Evolutionary conservation across 2,113 vertebrate genomes (phyloP).

Genomic region (Motacilla alba): DNA sequence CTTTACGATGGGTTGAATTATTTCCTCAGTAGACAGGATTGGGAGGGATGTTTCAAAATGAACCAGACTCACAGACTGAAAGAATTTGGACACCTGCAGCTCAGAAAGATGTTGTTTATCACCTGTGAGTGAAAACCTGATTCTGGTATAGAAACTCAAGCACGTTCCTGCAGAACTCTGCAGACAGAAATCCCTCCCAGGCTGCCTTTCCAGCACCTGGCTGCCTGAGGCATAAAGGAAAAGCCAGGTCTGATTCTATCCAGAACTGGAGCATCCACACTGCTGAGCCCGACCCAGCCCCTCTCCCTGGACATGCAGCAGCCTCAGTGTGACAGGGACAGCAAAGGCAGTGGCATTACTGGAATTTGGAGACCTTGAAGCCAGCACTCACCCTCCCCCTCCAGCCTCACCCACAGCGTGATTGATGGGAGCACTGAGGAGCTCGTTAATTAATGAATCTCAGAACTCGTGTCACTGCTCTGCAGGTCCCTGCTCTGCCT

Average conservation of each 20-base stretch:
- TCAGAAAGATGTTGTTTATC: background rate
- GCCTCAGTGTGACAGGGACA: background rate
- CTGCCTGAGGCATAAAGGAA: background rate
- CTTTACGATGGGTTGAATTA: background rate
- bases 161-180: background rate
- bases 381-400: background rate
- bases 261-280: accelerated
- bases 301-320: background rate
- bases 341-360: background rate
- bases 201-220: background rate
- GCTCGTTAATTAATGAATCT: background rate
- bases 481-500: background rate
- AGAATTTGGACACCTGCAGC: background rate
- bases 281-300: background rate
- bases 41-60: background rate
- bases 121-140: background rate
- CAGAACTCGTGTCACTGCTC: background rate
- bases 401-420: accelerated
- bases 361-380: background rate
- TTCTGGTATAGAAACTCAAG: background rate
- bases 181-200: background rate
- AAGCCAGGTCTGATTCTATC: background rate
- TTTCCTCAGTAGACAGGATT: background rate
- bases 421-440: background rate
- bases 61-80: background rate